phyloP scores from a whole-genome alignment of 1,140 invertebrate species.

The Drosophila biarmipes region DNA sequence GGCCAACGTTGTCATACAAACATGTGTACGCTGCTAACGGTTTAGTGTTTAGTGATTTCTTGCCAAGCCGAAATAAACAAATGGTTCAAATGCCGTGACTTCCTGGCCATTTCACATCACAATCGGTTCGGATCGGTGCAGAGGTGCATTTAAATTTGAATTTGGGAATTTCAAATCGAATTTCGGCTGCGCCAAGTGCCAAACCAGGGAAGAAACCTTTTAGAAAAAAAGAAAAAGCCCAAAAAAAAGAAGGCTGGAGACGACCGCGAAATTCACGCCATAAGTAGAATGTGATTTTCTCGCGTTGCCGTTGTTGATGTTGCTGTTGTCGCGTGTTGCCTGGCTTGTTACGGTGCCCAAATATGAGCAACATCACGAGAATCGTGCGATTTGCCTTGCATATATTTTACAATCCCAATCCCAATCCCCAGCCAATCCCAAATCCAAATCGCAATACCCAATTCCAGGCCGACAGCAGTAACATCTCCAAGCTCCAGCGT shows the following conservation, averaged over 20 bases:
- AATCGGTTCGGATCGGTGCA: conserved; percentile 13
- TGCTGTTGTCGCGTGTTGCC: conserved; percentile 75
- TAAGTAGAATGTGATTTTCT: conserved; percentile 82
- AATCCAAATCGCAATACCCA: conserved; percentile 56
- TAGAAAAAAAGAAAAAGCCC: conserved; percentile 16
- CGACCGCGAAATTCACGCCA: conserved; percentile 77
- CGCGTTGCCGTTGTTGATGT: conserved; percentile 53
- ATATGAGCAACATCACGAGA: conserved; percentile 82
- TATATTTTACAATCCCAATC: conserved; percentile 76
- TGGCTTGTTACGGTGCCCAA: conserved; percentile 79
- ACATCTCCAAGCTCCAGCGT: conserved; percentile 47
- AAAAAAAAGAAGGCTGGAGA: conserved; percentile 30
- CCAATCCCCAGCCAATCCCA: conserved; percentile 29
- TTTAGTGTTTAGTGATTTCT: conserved; percentile 23
- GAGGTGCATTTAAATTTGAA: conserved; percentile 81
- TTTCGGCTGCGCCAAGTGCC: conserved; percentile 73
- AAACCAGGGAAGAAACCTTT: conserved; percentile 24
- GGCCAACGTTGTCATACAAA: conserved; percentile 39
- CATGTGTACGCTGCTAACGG: conserved; percentile 56
- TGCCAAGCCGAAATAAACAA: conserved; percentile 46
- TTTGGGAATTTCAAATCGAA: conserved; percentile 79
- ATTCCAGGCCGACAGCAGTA: conserved; percentile 45
- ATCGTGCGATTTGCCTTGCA: conserved; percentile 81
- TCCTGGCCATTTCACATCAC: conserved; percentile 67
- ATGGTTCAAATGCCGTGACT: conserved; percentile 80